Base-by-base conservation (phyloP, 2,888 invertebrate species). In the Autographa gamma region DNA sequence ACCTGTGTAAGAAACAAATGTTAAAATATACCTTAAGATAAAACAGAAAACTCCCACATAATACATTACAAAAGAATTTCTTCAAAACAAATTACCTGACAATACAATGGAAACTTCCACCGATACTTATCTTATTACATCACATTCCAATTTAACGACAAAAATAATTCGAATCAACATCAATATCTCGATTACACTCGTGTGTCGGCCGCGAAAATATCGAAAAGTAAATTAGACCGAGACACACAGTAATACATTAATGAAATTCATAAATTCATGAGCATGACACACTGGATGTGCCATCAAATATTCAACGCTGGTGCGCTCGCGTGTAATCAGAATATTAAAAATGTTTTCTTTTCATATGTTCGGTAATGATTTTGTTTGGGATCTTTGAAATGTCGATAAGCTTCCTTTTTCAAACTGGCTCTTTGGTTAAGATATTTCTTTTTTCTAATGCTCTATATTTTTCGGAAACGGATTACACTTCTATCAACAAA, bases 261-360 rank as follows among this genome's bases (percentile, higher is more conserved):
- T 91, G 87, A 84, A 82, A 90, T 91, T 91, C 90, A 91, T 92
- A 90, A 89, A 92, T 92, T 91, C 91, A 89, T 88, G 79, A 82
- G 72, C 85, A 77, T 79, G 79, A 65, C 78, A 75, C 73, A 63
- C 67, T 77, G 84, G 73, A 79, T 84, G 79, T 79, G 80, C 76
- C 87, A 89, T 90, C 85, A 87, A 87, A 88, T 88, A 91, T 90
- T 90, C 90, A 87, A 80, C 81, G 74, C 31, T 68, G 74, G 73
- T 76, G 79, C 74, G 76, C 74, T 77, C 80, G 81, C 71, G 83
- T 85, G 83, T 87, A 85, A 88, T 89, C 86, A 82, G 89, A 89
- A 91, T 91, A 89, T 91, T 90, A 88, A 89, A 91, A 89, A 88
- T 89, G 89, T 88, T 88, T 88, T 89, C 88, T 85, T 87, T 86